Conservation (phyloP, 2,797 vertebrate species). For the Hafferia zeledoni region DNA sequence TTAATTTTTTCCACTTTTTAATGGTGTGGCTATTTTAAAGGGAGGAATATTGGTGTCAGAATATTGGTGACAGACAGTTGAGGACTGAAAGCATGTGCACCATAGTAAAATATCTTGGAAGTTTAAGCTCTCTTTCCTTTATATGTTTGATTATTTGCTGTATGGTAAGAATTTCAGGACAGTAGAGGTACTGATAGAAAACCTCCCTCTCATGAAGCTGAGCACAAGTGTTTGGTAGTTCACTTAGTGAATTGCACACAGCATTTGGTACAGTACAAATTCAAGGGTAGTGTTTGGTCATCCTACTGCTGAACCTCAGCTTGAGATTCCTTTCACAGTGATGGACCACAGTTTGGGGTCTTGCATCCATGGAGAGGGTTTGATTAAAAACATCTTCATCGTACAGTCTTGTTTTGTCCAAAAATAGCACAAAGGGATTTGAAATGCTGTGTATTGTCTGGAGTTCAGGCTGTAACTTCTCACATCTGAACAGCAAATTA, state of each 20-base stretch:
- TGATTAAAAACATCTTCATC: not conserved
- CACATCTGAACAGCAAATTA: not conserved
- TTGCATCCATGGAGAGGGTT: not conserved
- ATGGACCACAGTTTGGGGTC: not conserved
- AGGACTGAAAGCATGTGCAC: not conserved
- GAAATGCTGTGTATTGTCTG: not conserved
- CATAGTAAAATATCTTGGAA: not conserved
- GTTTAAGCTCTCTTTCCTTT: not conserved
- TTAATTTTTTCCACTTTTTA: not conserved
- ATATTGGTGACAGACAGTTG: not conserved
- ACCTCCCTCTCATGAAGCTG: not conserved
- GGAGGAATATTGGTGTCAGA: not conserved
- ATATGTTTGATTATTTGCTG: not conserved
- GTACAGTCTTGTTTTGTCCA: not conserved
- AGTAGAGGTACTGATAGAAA: not conserved
- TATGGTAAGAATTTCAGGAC: not conserved
- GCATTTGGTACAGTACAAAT: not conserved
- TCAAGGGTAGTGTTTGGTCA: not conserved
- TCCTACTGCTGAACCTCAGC: not conserved
- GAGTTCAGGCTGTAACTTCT: not conserved
- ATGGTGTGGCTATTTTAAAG: not conserved
- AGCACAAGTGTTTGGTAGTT: accelerated
- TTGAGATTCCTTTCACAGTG: not conserved
- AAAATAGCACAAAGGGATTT: not conserved
- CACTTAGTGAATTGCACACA: not conserved